Conservation (phyloP, 2,113 vertebrate species). For the Lepus americanus region DNA sequence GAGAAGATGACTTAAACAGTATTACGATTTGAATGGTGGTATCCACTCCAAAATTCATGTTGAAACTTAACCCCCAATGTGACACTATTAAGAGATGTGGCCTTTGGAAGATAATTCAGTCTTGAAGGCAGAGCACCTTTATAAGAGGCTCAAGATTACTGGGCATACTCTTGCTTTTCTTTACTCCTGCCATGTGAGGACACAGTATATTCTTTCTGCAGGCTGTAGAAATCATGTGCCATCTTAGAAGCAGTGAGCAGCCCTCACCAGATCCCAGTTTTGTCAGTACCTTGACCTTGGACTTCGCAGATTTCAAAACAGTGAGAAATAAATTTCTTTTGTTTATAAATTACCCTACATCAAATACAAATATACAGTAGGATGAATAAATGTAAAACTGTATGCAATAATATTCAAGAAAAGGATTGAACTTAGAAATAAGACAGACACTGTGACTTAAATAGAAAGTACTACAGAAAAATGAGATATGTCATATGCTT, state of each 20-base stretch:
- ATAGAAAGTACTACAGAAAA: constrained; percentile 20
- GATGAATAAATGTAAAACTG: constrained; percentile 17
- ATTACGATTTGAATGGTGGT: not conserved
- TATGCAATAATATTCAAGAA: not conserved
- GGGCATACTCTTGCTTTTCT: not conserved
- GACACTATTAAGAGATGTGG: not conserved
- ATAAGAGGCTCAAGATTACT: not conserved
- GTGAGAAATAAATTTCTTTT: no score
- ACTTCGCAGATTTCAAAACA: not conserved
- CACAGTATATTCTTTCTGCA: not conserved
- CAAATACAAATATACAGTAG: not conserved
- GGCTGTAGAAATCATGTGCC: not conserved
- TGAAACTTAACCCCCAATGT: not conserved
- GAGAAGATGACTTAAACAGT: not conserved
- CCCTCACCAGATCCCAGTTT: not conserved
- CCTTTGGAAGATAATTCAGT: not conserved
- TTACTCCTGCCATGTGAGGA: not conserved
- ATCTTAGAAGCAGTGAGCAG: not conserved
- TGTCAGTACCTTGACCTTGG: not conserved
- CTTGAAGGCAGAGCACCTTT: not conserved
- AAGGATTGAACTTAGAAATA: constrained; percentile 21
- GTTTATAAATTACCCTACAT: no score
- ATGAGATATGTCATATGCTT: not conserved
- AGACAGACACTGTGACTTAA: not conserved
- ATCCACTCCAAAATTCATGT: not conserved